These are phyloP conservation scores for Piscicola geometra DNA, from an alignment of 2,888 invertebrate species.

Conservation along the genomic window DNA sequence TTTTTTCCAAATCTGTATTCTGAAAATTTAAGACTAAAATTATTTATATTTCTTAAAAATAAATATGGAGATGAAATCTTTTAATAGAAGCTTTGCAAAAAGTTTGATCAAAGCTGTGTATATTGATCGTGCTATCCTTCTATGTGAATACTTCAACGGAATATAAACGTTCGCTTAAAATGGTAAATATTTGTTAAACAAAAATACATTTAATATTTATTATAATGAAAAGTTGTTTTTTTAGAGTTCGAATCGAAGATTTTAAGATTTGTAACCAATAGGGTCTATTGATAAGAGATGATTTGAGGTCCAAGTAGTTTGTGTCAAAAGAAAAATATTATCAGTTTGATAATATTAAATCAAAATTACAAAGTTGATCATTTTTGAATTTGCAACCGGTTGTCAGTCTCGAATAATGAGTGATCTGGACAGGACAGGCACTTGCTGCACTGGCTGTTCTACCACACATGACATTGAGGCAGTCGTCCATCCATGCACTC, in stretches of 20 bases:
- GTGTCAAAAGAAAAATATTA: no score
- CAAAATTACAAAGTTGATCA: not conserved
- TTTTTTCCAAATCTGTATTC: no score
- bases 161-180: not conserved
- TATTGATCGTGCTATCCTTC: not conserved
- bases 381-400: not conserved
- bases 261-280: no score
- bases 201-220: no score
- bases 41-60: no score
- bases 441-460: not conserved
- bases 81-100: not conserved
- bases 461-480: conserved; percentile 16
- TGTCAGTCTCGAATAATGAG: not conserved
- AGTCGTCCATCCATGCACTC: not conserved
- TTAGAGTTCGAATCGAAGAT: no score
- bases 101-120: conserved; percentile 11
- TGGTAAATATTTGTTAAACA: no score
- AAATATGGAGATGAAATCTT: no score
- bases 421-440: not conserved
- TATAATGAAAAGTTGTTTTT: no score
- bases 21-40: no score
- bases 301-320: no score
- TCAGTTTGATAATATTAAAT: not conserved
- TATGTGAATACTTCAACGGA: not conserved
- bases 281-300: no score